Conservation (phyloP, 2,797 vertebrate genomes). For the Sebastes itinus region DNA sequence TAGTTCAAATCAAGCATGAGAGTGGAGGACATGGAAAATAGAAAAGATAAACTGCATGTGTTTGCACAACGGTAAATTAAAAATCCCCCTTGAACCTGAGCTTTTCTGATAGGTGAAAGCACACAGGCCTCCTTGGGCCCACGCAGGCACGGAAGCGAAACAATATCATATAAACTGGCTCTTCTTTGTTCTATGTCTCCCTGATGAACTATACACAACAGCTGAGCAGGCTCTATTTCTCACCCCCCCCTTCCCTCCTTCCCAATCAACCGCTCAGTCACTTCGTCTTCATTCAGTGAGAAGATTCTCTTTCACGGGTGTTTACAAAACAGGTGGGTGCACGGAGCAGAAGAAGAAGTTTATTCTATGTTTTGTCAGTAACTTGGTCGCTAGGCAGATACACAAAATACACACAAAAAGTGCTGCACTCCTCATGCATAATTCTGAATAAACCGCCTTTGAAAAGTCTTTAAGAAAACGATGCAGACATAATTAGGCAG, state of each 20-base stretch:
- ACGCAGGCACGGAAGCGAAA: constrained; percentile 30
- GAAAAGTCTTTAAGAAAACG: constrained; percentile 61
- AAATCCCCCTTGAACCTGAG: constrained; percentile 67
- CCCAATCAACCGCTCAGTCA: constrained; percentile 14
- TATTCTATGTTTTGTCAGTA: constrained; percentile 25
- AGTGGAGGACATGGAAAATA: constrained; percentile 15
- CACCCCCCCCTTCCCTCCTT: no score
- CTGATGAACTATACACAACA: constrained; percentile 50
- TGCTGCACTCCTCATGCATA: constrained; percentile 35
- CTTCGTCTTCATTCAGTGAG: constrained; percentile 31
- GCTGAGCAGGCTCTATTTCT: constrained; percentile 29
- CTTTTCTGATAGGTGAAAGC: constrained; percentile 53
- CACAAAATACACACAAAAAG: constrained; percentile 20
- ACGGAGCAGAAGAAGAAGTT: constrained; percentile 11
- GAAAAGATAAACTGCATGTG: constrained; percentile 40
- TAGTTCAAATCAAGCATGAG: constrained; percentile 28
- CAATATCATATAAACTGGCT: constrained; percentile 35
- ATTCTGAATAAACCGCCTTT: constrained; percentile 55
- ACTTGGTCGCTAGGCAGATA: constrained; percentile 20
- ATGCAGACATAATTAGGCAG: constrained; percentile 58
- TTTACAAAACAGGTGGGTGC: constrained; percentile 32
- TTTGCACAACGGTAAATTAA: constrained; percentile 55
- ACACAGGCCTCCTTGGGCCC: constrained; percentile 53
- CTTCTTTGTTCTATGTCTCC: constrained; percentile 50
- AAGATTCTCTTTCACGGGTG: constrained; percentile 10